Conservation (phyloP, 1,140 invertebrate genomes). For the Drosophila dunni region DNA sequence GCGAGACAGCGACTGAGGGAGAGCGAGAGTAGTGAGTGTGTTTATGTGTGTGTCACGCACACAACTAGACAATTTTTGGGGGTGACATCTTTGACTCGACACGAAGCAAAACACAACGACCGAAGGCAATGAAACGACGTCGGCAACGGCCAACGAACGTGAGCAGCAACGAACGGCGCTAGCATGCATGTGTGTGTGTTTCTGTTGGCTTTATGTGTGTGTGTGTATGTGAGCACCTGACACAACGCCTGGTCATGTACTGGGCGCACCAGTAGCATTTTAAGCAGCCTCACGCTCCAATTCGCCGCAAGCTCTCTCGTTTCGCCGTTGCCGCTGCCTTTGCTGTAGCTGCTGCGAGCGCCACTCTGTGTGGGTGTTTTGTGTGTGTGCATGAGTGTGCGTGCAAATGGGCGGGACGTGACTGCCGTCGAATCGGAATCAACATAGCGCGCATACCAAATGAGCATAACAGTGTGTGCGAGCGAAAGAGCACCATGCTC, state of each 20-base stretch:
- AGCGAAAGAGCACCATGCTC: constrained; percentile 40
- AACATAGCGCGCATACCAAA: constrained; percentile 84
- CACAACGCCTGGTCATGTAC: constrained; percentile 79
- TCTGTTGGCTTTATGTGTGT: constrained; percentile 6
- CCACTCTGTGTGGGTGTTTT: constrained; percentile 33
- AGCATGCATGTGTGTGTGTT: constrained; percentile 24
- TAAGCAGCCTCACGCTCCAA: constrained; percentile 84
- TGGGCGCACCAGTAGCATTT: constrained; percentile 83
- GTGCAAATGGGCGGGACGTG: constrained; percentile 85
- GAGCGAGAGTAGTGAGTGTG: constrained; percentile 21
- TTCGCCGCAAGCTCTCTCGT: constrained; percentile 57
- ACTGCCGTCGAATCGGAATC: constrained; percentile 84
- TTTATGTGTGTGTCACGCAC: constrained; percentile 46
- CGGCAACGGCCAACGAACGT: constrained; percentile 46
- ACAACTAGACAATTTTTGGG: constrained; percentile 63
- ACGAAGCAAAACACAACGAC: constrained; percentile 48
- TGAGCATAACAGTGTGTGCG: constrained; percentile 53
- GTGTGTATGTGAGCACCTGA: constrained; percentile 78
- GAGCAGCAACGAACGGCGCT: constrained; percentile 36
- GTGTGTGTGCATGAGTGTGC: constrained; percentile 54
- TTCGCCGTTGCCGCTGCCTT: constrained; percentile 19
- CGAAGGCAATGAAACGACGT: constrained; percentile 30
- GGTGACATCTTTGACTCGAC: constrained; percentile 79
- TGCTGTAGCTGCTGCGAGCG: background rate
- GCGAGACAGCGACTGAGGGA: constrained; percentile 2